These are phyloP conservation scores for Homarus gammarus DNA, from an alignment of 2,888 invertebrate genomes.

Conservation along the genomic window DNA sequence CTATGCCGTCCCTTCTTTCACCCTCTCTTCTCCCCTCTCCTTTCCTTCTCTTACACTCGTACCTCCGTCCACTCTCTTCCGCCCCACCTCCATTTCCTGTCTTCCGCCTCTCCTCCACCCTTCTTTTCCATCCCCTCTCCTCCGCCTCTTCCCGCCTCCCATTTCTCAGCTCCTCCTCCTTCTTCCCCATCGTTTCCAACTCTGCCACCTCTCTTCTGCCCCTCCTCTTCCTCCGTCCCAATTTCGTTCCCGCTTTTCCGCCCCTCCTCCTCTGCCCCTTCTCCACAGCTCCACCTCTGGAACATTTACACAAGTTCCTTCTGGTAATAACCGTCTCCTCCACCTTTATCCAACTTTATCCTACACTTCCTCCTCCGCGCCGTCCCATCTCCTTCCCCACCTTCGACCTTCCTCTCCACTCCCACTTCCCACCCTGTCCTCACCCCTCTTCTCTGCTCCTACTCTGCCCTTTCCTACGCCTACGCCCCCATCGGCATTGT, in stretches of 20 bases:
- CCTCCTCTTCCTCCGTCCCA: not conserved
- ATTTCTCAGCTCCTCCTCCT: too few relatives aligned
- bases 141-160: not conserved
- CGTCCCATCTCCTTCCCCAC: not conserved
- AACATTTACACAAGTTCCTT: too few relatives aligned
- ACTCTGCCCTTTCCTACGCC: too few relatives aligned
- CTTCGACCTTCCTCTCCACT: too few relatives aligned
- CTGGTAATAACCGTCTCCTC: too few relatives aligned
- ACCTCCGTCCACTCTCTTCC: too few relatives aligned
- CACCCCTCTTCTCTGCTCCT: constrained; percentile 21
- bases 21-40: not conserved
- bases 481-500: too few relatives aligned
- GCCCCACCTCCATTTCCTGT: not conserved
- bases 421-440: constrained; percentile 47
- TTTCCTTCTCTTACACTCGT: not conserved
- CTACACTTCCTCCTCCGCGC: not conserved
- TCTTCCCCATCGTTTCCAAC: too few relatives aligned
- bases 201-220: too few relatives aligned
- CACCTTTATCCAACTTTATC: too few relatives aligned
- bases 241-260: too few relatives aligned
- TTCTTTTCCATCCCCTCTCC: too few relatives aligned
- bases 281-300: not conserved
- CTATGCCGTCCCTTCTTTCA: not conserved
- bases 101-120: not conserved
- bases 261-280: not conserved